A percentile compares a stretch with the other conserved stretches of the same genome.
Conservation (phyloP, 2,888 invertebrate species). For the Escarpia spicata region DNA sequence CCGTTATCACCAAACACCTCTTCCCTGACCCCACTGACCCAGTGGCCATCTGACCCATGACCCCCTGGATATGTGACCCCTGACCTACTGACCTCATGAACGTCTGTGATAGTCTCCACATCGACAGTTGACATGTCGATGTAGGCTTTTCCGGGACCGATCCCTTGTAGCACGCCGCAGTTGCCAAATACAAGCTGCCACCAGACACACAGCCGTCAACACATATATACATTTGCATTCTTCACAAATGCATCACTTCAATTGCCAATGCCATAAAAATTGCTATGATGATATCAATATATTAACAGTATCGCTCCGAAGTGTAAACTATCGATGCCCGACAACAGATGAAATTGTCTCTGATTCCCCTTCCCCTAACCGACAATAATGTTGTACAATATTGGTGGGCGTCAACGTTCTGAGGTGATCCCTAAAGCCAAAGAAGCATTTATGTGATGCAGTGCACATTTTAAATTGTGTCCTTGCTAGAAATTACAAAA, state of each 20-base stretch:
- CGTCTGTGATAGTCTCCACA: slow-evolving; percentile 90
- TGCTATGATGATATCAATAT: no score
- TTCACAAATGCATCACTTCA: background rate
- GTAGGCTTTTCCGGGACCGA: slow-evolving; percentile 82
- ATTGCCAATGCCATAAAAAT: background rate
- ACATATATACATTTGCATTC: background rate
- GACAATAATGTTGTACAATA: no score
- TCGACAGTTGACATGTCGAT: slow-evolving; percentile 97
- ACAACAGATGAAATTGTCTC: no score
- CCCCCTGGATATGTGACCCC: slow-evolving; percentile 72
- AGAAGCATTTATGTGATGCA: background rate
- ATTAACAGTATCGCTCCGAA: no score
- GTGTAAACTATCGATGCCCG: no score
- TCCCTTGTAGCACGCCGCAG: slow-evolving; percentile 88
- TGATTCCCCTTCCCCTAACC: no score
- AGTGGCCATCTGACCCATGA: background rate
- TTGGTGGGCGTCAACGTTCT: no score
- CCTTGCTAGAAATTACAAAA: background rate
- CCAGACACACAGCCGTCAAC: slow-evolving; percentile 27
- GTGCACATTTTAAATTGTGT: background rate
- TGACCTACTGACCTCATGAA: slow-evolving; percentile 75
- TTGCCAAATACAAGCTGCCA: slow-evolving; percentile 93
- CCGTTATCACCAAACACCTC: no score
- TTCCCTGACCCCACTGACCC: background rate
- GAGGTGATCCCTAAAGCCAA: background rate